Percentiles rank a stretch among this genome's conserved stretches.
Conservation (phyloP, 1,140 invertebrate species). For the Muscidifurax raptorellus region DNA sequence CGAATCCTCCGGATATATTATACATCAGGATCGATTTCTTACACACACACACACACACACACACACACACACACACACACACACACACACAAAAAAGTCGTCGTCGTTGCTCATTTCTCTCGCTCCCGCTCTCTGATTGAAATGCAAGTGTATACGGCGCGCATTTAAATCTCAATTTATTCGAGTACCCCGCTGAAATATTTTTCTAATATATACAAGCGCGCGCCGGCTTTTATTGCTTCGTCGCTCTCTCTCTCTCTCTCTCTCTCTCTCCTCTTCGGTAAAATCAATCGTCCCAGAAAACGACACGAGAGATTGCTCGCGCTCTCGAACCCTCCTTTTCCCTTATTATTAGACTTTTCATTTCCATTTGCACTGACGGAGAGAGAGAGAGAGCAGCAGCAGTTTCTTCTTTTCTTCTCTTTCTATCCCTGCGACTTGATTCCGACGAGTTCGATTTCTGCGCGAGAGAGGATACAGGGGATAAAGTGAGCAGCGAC, state of each 20-base stretch:
- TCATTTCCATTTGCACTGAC: conserved; percentile 8
- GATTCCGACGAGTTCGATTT: not conserved
- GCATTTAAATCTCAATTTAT: conserved; percentile 35
- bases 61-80: too few relatives aligned
- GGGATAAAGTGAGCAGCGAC: not conserved
- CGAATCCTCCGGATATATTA: too few relatives aligned
- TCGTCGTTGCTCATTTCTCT: not conserved
- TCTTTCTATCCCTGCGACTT: not conserved
- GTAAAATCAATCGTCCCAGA: conserved; percentile 28
- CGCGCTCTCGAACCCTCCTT: not conserved
- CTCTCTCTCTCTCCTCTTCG: not conserved
- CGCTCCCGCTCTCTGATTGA: not conserved
- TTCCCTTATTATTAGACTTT: conserved; percentile 34
- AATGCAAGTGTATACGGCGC: conserved; percentile 7
- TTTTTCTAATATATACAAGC: conserved; percentile 35
- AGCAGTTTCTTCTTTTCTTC: conserved; percentile 4
- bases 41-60: too few relatives aligned
- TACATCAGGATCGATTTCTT: not conserved
- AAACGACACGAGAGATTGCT: conserved; percentile 5
- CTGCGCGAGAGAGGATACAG: not conserved
- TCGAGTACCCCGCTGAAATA: conserved; percentile 20
- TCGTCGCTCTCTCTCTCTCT: not conserved
- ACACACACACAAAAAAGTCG: too few relatives aligned
- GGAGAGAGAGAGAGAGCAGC: not conserved
- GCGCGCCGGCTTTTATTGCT: not conserved